A percentile compares a stretch with the other conserved stretches of the same genome.
These are phyloP conservation scores for Drosophila merina DNA, from an alignment of 2,888 invertebrate species.

Conservation along the genomic window DNA sequence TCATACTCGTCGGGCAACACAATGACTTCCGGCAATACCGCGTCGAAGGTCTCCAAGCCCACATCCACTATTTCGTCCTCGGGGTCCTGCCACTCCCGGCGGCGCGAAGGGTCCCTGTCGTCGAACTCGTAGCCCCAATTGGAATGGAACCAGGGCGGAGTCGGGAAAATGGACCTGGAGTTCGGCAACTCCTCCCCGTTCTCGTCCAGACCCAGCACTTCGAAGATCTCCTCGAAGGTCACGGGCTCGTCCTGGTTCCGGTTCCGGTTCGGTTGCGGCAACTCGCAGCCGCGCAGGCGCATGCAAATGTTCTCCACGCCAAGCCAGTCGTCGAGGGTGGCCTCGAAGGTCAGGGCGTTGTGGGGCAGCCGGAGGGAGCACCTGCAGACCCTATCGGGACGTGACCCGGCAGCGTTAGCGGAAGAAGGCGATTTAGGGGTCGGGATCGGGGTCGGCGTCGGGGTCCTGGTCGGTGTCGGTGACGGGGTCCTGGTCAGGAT, in stretches of 20 bases:
- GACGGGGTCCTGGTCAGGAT: no score
- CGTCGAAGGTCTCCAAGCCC: not conserved
- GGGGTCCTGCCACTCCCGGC: no score
- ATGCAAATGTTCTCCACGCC: constrained; percentile 13
- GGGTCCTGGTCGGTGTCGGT: no score
- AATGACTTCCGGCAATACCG: not conserved
- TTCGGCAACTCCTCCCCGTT: not conserved
- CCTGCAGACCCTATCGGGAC: not conserved
- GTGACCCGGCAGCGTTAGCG: no score
- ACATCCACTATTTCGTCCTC: not conserved
- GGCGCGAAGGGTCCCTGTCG: not conserved
- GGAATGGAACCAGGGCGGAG: not conserved
- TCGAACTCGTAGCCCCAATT: not conserved
- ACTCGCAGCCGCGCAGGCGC: constrained; percentile 11
- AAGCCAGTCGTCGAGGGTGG: not conserved
- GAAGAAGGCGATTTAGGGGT: no score
- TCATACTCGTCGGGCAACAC: not conserved
- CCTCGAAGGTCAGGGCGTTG: not conserved
- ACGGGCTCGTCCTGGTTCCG: not conserved
- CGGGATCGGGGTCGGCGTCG: no score
- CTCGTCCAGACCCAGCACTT: constrained; percentile 3
- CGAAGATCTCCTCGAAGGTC: constrained; percentile 13
- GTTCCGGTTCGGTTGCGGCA: not conserved
- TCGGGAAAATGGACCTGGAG: not conserved
- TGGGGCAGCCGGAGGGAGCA: not conserved